phyloP scores from a whole-genome alignment of 2,888 invertebrate genomes.

The Drosophila gaucha region DNA sequence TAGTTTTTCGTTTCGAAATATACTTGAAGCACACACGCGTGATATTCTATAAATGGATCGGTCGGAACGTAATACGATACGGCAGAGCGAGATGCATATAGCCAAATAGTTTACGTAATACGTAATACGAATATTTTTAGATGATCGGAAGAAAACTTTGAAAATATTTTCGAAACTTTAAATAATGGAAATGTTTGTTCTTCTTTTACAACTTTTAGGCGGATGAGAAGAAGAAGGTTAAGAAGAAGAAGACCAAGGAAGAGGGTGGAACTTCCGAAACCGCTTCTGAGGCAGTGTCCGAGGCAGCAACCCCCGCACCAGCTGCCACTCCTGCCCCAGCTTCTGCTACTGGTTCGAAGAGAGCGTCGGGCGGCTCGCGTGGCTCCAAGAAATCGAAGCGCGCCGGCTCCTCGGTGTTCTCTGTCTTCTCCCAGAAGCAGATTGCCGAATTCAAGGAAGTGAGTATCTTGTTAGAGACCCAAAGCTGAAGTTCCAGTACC shows the following conservation, averaged over 20 bases:
- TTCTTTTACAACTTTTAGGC: conserved; percentile 86
- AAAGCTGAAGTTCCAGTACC: conserved; percentile 6
- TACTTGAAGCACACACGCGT: conserved; percentile 25
- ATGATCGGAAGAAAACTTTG: conserved; percentile 8
- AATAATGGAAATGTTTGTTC: conserved; percentile 1
- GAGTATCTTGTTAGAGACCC: conserved; percentile 66
- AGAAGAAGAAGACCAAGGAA: conserved; percentile 93
- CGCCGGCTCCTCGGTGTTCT: conserved; percentile 97
- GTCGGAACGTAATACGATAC: conserved; percentile 60
- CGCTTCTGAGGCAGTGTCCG: conserved; percentile 87
- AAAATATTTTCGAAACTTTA: conserved; percentile 28
- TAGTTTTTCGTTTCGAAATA: too few species aligned
- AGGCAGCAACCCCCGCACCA: conserved; percentile 89
- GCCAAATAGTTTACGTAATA: conserved; percentile 57
- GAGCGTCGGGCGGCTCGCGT: conserved; percentile 90
- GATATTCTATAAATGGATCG: conserved; percentile 72
- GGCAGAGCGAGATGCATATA: conserved; percentile 52
- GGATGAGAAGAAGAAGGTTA: conserved; percentile 97
- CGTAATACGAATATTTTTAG: conserved; percentile 48
- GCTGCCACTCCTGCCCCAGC: conserved; percentile 89
- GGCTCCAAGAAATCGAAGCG: conserved; percentile 90
- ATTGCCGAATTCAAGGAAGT: conserved; percentile 98
- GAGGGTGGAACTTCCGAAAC: conserved; percentile 86
- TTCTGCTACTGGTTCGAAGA: conserved; percentile 91
- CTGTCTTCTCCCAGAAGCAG: conserved; percentile 98